Conservation (phyloP, 2,113 vertebrate genomes). For the Mungos mungo region DNA sequence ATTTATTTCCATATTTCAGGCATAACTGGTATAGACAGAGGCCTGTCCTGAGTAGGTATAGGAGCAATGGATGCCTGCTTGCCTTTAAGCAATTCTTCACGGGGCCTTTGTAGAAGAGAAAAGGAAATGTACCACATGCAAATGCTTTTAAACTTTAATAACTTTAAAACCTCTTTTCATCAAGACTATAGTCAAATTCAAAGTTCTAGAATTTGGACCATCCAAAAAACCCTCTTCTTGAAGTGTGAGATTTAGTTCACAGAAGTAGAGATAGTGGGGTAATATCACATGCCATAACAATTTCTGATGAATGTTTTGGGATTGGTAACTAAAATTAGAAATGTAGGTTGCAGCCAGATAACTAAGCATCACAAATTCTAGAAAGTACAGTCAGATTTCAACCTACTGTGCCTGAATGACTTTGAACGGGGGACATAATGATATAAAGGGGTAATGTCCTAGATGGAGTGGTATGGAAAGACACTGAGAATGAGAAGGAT, state of each 20-base stretch:
- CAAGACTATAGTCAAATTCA: background rate
- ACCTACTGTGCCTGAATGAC: background rate
- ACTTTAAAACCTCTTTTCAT: background rate
- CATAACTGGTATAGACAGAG: background rate
- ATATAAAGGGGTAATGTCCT: background rate
- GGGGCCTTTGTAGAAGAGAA: background rate
- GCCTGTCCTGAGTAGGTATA: background rate
- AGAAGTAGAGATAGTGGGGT: background rate
- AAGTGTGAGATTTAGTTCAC: background rate
- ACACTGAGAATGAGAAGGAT: background rate
- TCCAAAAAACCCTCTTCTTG: background rate
- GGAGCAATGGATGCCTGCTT: background rate
- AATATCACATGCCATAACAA: background rate
- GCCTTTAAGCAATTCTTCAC: background rate
- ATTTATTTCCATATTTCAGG: background rate
- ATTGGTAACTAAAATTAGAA: background rate
- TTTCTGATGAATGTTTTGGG: background rate
- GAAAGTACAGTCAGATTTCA: background rate
- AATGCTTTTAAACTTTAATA: background rate
- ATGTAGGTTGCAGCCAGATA: background rate
- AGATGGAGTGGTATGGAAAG: background rate
- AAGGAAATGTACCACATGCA: background rate
- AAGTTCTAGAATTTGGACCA: background rate
- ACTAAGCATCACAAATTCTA: background rate
- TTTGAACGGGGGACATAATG: background rate